Evolutionary conservation across 2,113 vertebrate species (phyloP), one percentile per base, ranked within the genome.

Genomic region (Carlito syrichta): DNA sequence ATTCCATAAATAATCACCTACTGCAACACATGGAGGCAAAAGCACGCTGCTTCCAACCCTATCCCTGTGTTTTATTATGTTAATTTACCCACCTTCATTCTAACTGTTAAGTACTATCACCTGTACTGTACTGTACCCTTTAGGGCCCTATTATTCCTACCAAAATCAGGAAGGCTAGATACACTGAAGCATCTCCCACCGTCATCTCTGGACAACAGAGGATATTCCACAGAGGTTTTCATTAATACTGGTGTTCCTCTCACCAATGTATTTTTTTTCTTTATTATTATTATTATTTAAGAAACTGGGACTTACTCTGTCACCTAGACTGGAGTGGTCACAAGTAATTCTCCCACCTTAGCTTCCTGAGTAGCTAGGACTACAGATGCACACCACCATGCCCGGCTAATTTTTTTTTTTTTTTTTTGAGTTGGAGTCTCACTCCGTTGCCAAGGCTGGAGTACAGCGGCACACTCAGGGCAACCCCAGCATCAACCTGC

Each of bases 81-180:
- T 73, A 68, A 78, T 91, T 95, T 23, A 84, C 12, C 76, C 69
- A 96, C 48, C 30, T 90, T 95, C n/a, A n/a, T 92, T 68, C 78
- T 82, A 11, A 89, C 8, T 74, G 54, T 79, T 94, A 92, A 89
- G 78, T 79, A 71, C 40, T 9, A 60, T 88, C 45, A 62, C n/a
- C 32, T 69, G 43, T 23, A 63, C 45, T 69, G 43, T 23, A 63
- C 45, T 58, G 48, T 84, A 86, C 86, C 48, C 17, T 56, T 91
- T 78, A 71, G 58, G 50, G 38, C 23, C 38, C 66, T 74, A 60
- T 81, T n/a, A 19, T 66, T 84, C 48, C 56, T 83, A 48, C 22
- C 78, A 35, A 91, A 84, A 54, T 77, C 87, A 71, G 30, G 35
- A 16, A 71, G 23, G 10, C 69, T 68, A 63, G 8, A 87, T 93